phyloP scores from a whole-genome alignment of 2,888 invertebrate species.

The Anodontia alba region DNA sequence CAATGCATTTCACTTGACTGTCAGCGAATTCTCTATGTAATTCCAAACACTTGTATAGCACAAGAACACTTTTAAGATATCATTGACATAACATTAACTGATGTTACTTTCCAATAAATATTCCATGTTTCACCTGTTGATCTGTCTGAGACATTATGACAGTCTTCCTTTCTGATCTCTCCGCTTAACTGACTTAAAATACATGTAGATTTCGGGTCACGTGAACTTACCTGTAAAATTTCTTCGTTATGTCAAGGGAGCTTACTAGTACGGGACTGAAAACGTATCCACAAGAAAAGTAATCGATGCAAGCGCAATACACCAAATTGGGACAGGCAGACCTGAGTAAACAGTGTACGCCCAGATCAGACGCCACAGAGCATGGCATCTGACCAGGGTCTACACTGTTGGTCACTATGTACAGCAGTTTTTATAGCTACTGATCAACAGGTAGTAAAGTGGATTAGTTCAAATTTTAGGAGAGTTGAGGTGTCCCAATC shows the following conservation, averaged over 20 bases:
- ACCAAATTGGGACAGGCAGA: no score
- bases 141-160: slow-evolving; percentile 4
- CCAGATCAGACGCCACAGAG: no score
- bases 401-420: no score
- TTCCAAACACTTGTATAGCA: not conserved
- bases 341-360: no score
- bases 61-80: not conserved
- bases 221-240: slow-evolving; percentile 43
- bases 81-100: not conserved
- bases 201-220: slow-evolving; percentile 45
- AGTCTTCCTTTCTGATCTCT: not conserved
- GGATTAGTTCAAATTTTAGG: no score
- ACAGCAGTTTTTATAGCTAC: no score
- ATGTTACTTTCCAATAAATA: not conserved
- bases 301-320: no score
- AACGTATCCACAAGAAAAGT: no score
- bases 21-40: not conserved
- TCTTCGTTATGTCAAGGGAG: slow-evolving; percentile 32
- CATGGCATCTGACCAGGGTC: no score
- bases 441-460: no score
- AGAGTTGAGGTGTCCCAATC: no score
- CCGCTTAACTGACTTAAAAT: slow-evolving; percentile 2
- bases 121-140: not conserved
- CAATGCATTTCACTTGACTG: slow-evolving; percentile 5
- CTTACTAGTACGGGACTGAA: slow-evolving; percentile 16